phyloP scores from a whole-genome alignment of 2,888 invertebrate species.

The Hypomecis punctinalis region DNA sequence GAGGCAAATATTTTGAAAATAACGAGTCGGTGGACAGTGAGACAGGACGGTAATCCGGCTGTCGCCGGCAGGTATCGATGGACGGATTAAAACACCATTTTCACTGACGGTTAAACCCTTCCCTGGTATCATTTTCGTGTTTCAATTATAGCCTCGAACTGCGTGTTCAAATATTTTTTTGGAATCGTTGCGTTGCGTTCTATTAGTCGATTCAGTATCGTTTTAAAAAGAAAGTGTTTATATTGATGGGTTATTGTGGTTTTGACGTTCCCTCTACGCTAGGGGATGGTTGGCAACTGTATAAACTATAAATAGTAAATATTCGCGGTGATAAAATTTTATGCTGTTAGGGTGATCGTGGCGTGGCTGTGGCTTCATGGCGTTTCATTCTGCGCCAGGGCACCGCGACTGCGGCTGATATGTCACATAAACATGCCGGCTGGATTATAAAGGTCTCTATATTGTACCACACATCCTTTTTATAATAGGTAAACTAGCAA shows the following conservation, averaged over 20 bases:
- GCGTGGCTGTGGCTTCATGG: slow-evolving; percentile 58
- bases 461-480: slow-evolving; percentile 1
- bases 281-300: slow-evolving; percentile 61
- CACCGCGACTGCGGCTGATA: slow-evolving; percentile 49
- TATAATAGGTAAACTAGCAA: background rate
- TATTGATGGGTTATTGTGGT: slow-evolving; percentile 16
- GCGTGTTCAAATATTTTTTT: slow-evolving; percentile 41
- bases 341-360: slow-evolving; percentile 63
- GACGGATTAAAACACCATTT: slow-evolving; percentile 80
- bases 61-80: slow-evolving; percentile 79
- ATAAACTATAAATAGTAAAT: slow-evolving; percentile 81
- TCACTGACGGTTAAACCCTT: slow-evolving; percentile 73
- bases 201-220: slow-evolving; percentile 29
- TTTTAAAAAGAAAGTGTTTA: slow-evolving; percentile 22
- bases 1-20: slow-evolving; percentile 54
- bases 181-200: slow-evolving; percentile 23
- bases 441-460: slow-evolving; percentile 10
- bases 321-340: slow-evolving; percentile 78
- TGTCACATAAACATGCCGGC: slow-evolving; percentile 49
- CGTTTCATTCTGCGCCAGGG: slow-evolving; percentile 60
- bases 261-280: slow-evolving; percentile 33
- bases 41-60: slow-evolving; percentile 71
- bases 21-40: slow-evolving; percentile 60
- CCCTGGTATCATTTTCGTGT: slow-evolving; percentile 65
- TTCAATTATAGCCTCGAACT: slow-evolving; percentile 62